Base-by-base conservation (phyloP, 2,888 invertebrate species). In the Agonopterix heracliana region DNA sequence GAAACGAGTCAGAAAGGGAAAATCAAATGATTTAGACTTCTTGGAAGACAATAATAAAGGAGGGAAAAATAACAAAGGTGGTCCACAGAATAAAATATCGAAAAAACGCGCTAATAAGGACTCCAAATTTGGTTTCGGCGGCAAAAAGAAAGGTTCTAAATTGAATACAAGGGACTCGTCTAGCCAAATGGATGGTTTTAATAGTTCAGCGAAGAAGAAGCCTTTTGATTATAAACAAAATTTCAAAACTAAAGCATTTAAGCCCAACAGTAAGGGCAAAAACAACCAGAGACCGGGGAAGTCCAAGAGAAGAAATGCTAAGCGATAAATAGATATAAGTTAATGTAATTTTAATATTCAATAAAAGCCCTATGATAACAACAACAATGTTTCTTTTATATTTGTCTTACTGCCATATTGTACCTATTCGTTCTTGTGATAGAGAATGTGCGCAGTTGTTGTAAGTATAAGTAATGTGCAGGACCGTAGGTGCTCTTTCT, bases 101-200 rank as follows among this genome's bases (percentile, higher is more conserved):
- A 86, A 81, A 53, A 84, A 78, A 73, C 88, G 94, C 56, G 90
- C 92, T 55, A 87, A 90, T 66, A 96, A 95, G 71, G 93, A 97
- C 71, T 90, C 93, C 50, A 97, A 95, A 75, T 99, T 94, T 82
- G 98, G 99, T 0, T 98, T 95, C 81, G 98, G 99, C 35, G 98
- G 98, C 0, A 97, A 96, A 74, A 99, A 99, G 86, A 94, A 94
- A 68, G 95, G 97, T 0, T 90, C 91, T 0, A 99, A 99, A 76
- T 83, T 91, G 44, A 99, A 99, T 70, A 96, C 96, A 0, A 93
- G 92, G 59, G 92, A 95, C 0, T 97, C 97, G 57, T 88, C 93
- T 0, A 91, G 91, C 35, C 92, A 93, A 69, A 90, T 93, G 65
- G 91, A 91, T 11, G 92, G 92, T 0, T 87, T 85, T 41, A 88